phyloP scores from a whole-genome alignment of 2,888 invertebrate species.

The Diogma glabrata region DNA sequence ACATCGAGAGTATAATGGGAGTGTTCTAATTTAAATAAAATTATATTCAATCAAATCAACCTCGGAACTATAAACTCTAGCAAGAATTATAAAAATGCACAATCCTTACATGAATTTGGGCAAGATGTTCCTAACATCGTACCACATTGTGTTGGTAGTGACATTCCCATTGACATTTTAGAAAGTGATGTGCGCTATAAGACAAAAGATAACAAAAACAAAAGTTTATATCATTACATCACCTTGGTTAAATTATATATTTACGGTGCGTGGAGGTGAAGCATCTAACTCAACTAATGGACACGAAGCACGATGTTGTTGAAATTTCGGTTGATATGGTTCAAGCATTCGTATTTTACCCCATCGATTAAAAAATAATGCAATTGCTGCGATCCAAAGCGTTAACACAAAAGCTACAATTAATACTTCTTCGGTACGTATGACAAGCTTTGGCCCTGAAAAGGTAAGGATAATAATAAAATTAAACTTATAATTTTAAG shows the following conservation, averaged over 20 bases:
- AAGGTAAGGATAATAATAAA: background rate
- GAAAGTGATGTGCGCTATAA: conserved; percentile 37
- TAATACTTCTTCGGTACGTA: conserved; percentile 73
- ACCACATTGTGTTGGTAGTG: conserved; percentile 33
- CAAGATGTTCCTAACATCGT: too few species aligned
- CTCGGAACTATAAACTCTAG: too few species aligned
- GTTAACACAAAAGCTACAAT: conserved; percentile 75
- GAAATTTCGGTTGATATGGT: conserved; percentile 83
- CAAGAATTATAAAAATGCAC: too few species aligned
- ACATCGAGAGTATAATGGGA: too few species aligned
- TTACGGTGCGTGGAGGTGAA: conserved; percentile 21
- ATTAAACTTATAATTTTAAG: too few species aligned
- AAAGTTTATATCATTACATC: too few species aligned
- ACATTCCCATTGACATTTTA: conserved; percentile 36
- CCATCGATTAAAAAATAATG: conserved; percentile 88
- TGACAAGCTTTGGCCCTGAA: conserved; percentile 53
- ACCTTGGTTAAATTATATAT: too few species aligned
- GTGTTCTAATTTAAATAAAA: background rate
- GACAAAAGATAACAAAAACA: background rate
- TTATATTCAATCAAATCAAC: too few species aligned
- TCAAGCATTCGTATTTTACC: conserved; percentile 88
- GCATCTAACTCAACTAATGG: conserved; percentile 45
- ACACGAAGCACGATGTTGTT: conserved; percentile 69
- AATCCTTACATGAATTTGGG: too few species aligned
- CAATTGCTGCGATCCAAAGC: conserved; percentile 81